Base-by-base conservation (phyloP, 2,888 invertebrate species). In the Thereva unica region DNA sequence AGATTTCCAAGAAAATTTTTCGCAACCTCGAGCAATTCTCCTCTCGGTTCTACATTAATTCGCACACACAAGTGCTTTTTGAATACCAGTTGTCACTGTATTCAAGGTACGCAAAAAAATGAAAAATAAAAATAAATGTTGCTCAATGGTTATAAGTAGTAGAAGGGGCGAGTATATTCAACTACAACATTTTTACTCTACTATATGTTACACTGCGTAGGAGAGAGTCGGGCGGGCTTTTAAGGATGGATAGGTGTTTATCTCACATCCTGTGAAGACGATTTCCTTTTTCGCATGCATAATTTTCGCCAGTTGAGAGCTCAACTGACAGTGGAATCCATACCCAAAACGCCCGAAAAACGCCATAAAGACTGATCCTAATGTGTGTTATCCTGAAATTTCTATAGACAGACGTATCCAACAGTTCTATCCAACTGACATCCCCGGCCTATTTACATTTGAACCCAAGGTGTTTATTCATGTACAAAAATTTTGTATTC, bases 271-370 rank as follows among this genome's bases (percentile, higher is more conserved):
- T 56, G 56, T 44, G 34, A n/a, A 44, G 23, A 44, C 42, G 56
- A 42, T 44, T 56, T 56, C 44, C 44, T 34, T 56, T 23, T 12
- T 56, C 56, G 56, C 56, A 56, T 56, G 56, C 56, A 56, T 56
- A 56, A 56, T 44, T 56, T 56, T 56, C 9, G 34, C n/a, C 56
- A 42, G 23, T 44, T 56, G 38, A 56, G 35, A 23, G 37, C 5
- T 44, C 42, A 35, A 56, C 47, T 47, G 47, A n/a, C n/a, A 47
- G 47, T 47, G 7, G 23, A 47, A 47, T 12, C 7, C 10, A 47
- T 42, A 42, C n/a, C 7, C 7, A 42, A 42, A 42, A 42, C n/a
- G 42, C 8, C 42, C n/a, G 4, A 3, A 9, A 42, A 3, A 42
- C 42, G 47, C n/a, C 3, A 47, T 47, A 12, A 56, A 56, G 44